Evolutionary conservation across 2,797 vertebrate genomes (phyloP), one percentile per base, ranked within the genome.

Genomic region (Gymnocypris eckloni): DNA sequence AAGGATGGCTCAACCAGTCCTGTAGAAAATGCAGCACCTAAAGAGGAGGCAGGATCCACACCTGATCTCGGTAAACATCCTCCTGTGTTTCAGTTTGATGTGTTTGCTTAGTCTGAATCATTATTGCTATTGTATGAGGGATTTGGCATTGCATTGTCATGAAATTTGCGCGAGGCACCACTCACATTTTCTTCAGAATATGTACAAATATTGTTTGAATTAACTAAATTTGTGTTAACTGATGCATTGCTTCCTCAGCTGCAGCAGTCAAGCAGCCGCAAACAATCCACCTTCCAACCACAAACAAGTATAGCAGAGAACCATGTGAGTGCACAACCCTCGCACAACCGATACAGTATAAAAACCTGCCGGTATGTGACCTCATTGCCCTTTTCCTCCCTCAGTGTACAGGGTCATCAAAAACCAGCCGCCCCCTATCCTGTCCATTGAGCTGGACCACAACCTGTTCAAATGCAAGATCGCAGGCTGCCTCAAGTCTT

Each of bases 381-480:
- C 78, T 45, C 20, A 37, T 61, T 71, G 28, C 8, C 18, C 41
- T 75, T 50, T 61, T 67, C 72, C 16, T 39, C 54, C 18, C 25
- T 59, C 73, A 96, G 96, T 96, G 88, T 96, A 96, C 89, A 86
- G 94, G 83, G 94, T 96, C 90, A 97, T 97, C 89, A 98, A 97
- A 96, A 97, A 96, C 93, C 95, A 96, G 92, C 96, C 97, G 41
- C 96, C 97, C 83, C 97, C 96, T 81, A 94, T 96, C 86, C 94
- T 97, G 90, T 92, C 96, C 93, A 94, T 97, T 22, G 97, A 99
- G 87, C 90, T 99, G 91, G 97, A 99, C 93, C 97, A 98, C 94
- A 96, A 96, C 91, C 97, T 97, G 52, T 99, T 98, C 94, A 97
- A 97, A 94, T 99, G 98, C 93, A 96, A 96, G 20, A 94, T 97